Percentiles rank a stretch among this genome's conserved stretches.
Evolutionary conservation across 1,140 invertebrate genomes (phyloP).

Genomic region (Whitmania pigra): DNA sequence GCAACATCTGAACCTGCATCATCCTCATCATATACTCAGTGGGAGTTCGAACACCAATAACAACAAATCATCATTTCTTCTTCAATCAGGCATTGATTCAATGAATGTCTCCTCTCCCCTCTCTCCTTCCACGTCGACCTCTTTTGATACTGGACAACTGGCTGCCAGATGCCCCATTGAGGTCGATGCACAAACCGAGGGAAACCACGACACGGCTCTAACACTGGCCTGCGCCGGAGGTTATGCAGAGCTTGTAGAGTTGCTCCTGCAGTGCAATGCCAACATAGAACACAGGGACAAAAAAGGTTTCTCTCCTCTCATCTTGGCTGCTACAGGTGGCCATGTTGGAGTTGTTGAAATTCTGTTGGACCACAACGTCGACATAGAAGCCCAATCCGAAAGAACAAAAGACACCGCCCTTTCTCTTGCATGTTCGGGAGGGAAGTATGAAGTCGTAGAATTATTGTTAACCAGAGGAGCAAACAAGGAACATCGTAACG

Average conservation of each 20-base stretch:
- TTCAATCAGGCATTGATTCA: conserved; percentile 1
- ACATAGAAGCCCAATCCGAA: conserved; percentile 95
- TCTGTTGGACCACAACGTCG: conserved; percentile 75
- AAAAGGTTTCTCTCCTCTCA: conserved; percentile 88
- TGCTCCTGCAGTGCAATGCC: conserved; percentile 74
- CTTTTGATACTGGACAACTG: not conserved
- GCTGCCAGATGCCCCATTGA: conserved; percentile 25
- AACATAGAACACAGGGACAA: conserved; percentile 96
- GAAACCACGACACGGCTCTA: conserved; percentile 92
- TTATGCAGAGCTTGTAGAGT: conserved; percentile 82
- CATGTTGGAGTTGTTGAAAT: conserved; percentile 89
- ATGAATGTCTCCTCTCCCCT: conserved; percentile 9
- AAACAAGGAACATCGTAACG: conserved; percentile 97
- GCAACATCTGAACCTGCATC: conserved; percentile 32
- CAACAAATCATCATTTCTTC: not conserved
- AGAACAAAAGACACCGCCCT: conserved; percentile 95
- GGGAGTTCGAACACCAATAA: conserved; percentile 13
- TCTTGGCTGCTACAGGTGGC: conserved; percentile 88
- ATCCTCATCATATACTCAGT: conserved; percentile 31
- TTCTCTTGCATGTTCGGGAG: conserved; percentile 90
- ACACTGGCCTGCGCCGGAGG: conserved; percentile 93
- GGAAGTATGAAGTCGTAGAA: conserved; percentile 90
- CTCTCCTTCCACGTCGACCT: not conserved
- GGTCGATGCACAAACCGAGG: conserved; percentile 83
- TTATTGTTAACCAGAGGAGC: conserved; percentile 70